Base-by-base conservation (phyloP, 2,113 vertebrate species). In the Leucoraja erinaceus region DNA sequence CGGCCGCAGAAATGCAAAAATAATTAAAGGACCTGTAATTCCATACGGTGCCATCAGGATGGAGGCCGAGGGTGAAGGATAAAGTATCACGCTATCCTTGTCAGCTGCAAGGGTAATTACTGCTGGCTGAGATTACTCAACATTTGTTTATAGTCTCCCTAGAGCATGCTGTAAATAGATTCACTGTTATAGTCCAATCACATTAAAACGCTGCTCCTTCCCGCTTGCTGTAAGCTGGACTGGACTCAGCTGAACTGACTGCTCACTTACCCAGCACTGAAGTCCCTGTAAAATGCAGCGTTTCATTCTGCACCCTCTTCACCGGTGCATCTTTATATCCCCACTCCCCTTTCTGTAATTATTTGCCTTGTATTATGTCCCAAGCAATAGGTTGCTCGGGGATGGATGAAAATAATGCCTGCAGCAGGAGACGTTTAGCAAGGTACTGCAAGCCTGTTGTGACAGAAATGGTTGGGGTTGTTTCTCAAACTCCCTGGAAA, bases 71-170 rank as follows among this genome's bases (percentile, higher is more conserved):
- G 98, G 99, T 99, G 98, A 99, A 99, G 98, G 98, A 99, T 98
- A 99, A 98, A 98, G 97, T 97, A 98, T 98, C 97, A 97, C 98
- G 96, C 97, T 99, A 98, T 98, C 98, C 98, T 99, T 99, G 98
- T 99, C 98, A 99, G 98, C 98, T 98, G 98, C 98, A 99, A 99
- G 98, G 98, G 98, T 99, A 99, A 99, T 99, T 99, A 99, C 98
- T 98, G 98, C 98, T 99, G 98, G 98, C 98, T 99, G 98, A 99
- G 98, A 99, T 99, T 99, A 99, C 98, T 99, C 98, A 99, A 99
- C 98, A 99, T 99, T 99, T 99, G 98, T 99, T 99, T 99, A 99
- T 99, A 98, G 98, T 98, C 98, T 99, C 99, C 99, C 99, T 96
- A 98, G 99, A 99, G 98, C 97, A 98, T 97, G 97, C 98, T 98